Evolutionary conservation across 2,113 vertebrate genomes (phyloP).

Genomic region (Phoxinus phoxinus): DNA sequence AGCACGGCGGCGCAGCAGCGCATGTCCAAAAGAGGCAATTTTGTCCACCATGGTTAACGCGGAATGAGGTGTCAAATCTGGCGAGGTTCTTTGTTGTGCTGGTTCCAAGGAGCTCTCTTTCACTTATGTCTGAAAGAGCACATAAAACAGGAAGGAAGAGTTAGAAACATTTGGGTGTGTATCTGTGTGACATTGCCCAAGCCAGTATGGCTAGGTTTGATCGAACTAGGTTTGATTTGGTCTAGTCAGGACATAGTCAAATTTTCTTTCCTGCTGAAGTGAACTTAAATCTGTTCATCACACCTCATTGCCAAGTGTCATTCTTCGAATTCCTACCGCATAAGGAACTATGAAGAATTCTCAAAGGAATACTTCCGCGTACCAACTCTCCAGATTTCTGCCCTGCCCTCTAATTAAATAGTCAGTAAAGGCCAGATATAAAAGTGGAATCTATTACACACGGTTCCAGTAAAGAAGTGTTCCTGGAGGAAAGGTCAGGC

Average conservation of each 20-base stretch:
- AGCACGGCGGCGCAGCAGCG: constrained; percentile 82
- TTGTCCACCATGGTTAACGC: constrained; percentile 72
- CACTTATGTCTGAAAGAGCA: constrained; percentile 23
- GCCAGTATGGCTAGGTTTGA: not conserved
- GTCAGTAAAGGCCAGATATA: not conserved
- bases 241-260: constrained; percentile 4
- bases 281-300: not conserved
- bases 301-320: not conserved
- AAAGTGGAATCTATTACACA: not conserved
- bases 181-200: not conserved
- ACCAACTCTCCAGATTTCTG: not conserved
- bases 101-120: not conserved
- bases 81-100: not conserved
- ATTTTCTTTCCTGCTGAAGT: not conserved
- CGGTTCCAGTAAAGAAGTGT: not conserved
- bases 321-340: not conserved
- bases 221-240: too few relatives aligned
- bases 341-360: not conserved
- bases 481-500: not conserved
- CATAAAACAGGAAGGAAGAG: constrained; percentile 33
- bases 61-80: not conserved
- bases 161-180: not conserved
- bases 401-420: constrained; percentile 17
- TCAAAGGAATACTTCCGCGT: not conserved
- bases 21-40: constrained; percentile 79